phyloP scores from a whole-genome alignment of 1,140 invertebrate species.

The Cydia pomonella region DNA sequence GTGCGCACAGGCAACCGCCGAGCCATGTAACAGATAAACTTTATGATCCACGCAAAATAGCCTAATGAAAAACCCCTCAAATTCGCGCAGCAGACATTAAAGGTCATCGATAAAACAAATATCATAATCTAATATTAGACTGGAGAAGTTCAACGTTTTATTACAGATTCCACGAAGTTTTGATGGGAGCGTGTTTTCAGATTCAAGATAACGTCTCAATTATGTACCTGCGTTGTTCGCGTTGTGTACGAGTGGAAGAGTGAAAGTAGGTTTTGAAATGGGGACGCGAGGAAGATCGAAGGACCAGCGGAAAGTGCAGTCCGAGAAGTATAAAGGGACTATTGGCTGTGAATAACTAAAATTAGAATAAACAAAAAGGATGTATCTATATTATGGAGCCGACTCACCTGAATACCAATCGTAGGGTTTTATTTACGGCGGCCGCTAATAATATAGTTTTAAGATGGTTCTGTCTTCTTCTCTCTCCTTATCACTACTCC shows the following conservation, averaged over 20 bases:
- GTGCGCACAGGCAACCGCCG: slow-evolving; percentile 36
- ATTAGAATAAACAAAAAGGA: too few species aligned
- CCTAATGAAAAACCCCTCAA: slow-evolving; percentile 50
- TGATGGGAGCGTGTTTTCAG: slow-evolving; percentile 1
- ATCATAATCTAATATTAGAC: slow-evolving; percentile 31
- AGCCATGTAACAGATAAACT: slow-evolving; percentile 49
- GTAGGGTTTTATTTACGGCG: too few species aligned
- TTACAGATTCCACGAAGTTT: slow-evolving; percentile 19
- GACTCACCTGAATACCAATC: too few species aligned
- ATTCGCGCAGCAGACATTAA: slow-evolving; percentile 46
- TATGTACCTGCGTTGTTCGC: background rate
- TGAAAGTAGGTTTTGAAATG: background rate
- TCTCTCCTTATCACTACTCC: too few species aligned
- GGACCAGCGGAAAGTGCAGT: too few species aligned
- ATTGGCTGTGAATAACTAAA: too few species aligned
- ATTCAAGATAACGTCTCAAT: background rate
- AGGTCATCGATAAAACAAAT: slow-evolving; percentile 46
- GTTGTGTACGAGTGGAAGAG: background rate
- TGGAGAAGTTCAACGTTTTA: slow-evolving; percentile 28
- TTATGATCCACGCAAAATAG: slow-evolving; percentile 54
- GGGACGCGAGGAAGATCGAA: too few species aligned
- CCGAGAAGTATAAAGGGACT: too few species aligned
- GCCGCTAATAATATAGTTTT: too few species aligned
- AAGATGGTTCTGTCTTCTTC: too few species aligned
- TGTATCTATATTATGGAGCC: too few species aligned